Conservation (phyloP, 1,140 invertebrate species). For the Holotrichia oblita region DNA sequence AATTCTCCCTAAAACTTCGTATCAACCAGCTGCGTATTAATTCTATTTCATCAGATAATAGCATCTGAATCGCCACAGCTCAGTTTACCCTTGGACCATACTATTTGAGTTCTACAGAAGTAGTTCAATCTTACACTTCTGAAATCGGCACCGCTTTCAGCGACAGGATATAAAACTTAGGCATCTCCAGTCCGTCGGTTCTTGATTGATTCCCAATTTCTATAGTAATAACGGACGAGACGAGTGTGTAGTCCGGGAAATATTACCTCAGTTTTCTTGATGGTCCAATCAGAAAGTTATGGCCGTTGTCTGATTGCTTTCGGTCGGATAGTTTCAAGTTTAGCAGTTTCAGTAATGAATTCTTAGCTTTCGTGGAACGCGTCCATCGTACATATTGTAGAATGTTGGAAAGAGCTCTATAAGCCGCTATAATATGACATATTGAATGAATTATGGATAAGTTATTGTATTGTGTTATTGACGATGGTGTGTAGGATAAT, state of each 20-base stretch:
- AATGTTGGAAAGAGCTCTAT: not conserved
- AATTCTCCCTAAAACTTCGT: no score
- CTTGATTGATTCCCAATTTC: conserved; percentile 55
- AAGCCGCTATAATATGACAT: not conserved
- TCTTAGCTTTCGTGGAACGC: conserved; percentile 13
- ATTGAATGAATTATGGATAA: conserved; percentile 2
- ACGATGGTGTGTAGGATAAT: not conserved
- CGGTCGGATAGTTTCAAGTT: conserved; percentile 46
- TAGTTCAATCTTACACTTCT: not conserved
- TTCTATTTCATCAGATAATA: no score
- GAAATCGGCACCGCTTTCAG: not conserved
- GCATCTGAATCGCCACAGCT: no score
- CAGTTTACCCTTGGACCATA: no score
- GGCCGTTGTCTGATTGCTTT: conserved; percentile 43
- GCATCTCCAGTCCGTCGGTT: conserved; percentile 39
- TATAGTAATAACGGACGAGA: conserved; percentile 49
- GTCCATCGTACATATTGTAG: not conserved
- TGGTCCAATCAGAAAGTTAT: conserved; percentile 50
- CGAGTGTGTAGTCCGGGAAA: conserved; percentile 47
- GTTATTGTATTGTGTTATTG: not conserved
- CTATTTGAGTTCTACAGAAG: not conserved
- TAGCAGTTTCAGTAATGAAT: conserved; percentile 47
- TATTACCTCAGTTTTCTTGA: conserved; percentile 49
- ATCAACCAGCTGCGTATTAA: no score
- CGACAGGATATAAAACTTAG: conserved; percentile 12